Evolutionary conservation across 2,113 vertebrate species (phyloP).

Genomic region (Chloropsis cyanopogon): DNA sequence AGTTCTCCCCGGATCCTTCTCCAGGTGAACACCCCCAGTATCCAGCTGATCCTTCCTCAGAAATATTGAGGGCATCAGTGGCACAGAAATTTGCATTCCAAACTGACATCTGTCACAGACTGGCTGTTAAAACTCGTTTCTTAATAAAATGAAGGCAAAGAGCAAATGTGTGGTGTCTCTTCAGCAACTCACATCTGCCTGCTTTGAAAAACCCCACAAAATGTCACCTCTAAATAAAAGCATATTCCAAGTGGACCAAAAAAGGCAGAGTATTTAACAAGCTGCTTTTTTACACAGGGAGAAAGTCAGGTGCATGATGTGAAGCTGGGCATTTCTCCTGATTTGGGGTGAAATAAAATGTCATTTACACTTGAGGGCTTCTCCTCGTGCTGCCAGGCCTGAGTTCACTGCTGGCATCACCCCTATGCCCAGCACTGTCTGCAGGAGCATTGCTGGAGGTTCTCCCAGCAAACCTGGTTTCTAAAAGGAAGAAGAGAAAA

Average conservation of each 20-base stretch:
- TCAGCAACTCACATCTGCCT: neutral
- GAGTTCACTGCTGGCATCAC: constrained; percentile 72
- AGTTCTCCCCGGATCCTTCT: neutral
- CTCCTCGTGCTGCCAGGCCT: constrained; percentile 83
- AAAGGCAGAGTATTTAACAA: neutral
- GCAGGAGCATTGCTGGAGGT: constrained; percentile 85
- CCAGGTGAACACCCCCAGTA: neutral
- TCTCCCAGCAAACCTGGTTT: constrained; percentile 91
- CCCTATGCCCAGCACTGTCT: constrained; percentile 83
- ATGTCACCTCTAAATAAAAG: neutral
- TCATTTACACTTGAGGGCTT: constrained; percentile 85
- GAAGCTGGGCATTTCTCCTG: neutral
- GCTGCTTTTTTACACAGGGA: neutral
- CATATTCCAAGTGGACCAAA: neutral
- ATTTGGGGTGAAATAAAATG: neutral
- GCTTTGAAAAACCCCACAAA: neutral
- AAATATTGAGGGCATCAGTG: neutral
- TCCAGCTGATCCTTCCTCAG: neutral
- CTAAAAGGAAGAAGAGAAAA: constrained; percentile 65
- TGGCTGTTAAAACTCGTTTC: neutral
- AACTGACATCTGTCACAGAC: neutral
- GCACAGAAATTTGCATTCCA: neutral
- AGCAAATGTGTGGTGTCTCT: neutral
- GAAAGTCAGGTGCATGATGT: neutral
- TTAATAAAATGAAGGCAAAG: neutral